phyloP scores from a whole-genome alignment of 2,797 vertebrate species.

The Yasuhikotakia modesta region DNA sequence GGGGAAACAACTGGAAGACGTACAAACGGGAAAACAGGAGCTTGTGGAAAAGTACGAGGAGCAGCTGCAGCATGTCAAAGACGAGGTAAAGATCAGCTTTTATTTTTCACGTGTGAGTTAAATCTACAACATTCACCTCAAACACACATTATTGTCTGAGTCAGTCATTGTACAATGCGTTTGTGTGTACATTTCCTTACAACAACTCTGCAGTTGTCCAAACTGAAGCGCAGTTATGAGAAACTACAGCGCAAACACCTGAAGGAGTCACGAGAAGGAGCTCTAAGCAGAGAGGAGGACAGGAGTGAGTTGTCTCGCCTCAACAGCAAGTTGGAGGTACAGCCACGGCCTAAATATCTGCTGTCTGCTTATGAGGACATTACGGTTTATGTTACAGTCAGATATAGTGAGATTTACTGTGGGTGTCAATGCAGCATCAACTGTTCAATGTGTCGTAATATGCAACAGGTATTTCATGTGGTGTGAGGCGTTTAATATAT shows the following conservation, averaged over 20 bases:
- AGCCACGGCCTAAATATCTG: neutral
- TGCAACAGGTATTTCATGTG: no score
- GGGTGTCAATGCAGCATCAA: no score
- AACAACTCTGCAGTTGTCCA: slow-evolving; percentile 77
- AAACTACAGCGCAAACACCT: slow-evolving; percentile 87
- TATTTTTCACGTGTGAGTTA: neutral
- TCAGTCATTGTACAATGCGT: no score
- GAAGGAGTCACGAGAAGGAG: slow-evolving; percentile 74
- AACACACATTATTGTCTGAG: neutral
- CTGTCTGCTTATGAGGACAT: neutral
- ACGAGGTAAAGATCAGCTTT: slow-evolving; percentile 68
- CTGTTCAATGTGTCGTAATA: no score
- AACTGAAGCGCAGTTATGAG: slow-evolving; percentile 89
- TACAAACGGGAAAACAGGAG: slow-evolving; percentile 77
- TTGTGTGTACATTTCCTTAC: neutral
- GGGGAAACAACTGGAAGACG: slow-evolving; percentile 76
- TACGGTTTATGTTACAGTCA: neutral
- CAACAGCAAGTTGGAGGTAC: slow-evolving; percentile 83
- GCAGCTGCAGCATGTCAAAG: slow-evolving; percentile 79
- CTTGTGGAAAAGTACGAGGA: slow-evolving; percentile 84
- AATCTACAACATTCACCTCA: neutral
- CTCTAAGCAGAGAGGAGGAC: slow-evolving; percentile 71
- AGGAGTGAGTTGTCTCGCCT: slow-evolving; percentile 77
- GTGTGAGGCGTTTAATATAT: neutral
- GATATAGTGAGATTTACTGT: no score